Evolutionary conservation across 2,113 vertebrate species (phyloP), one percentile per base, ranked within the genome.

Genomic region (Haplochromis burtoni): DNA sequence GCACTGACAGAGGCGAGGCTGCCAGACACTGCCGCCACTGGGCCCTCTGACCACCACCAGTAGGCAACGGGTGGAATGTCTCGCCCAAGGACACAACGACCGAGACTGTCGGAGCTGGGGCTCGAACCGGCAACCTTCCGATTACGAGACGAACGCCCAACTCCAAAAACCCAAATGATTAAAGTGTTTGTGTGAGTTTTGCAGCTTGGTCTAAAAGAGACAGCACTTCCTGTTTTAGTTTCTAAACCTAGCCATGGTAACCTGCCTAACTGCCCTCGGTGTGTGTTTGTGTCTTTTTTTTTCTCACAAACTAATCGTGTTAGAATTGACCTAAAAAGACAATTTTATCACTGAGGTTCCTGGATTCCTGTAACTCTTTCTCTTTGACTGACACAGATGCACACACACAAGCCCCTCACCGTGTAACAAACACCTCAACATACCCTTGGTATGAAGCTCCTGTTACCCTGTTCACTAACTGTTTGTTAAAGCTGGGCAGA

Each of bases 121-220:
- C 51, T 54, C 0, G 0, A 54, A 54, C 51, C n/a, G 0, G n/a
- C 51, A 53, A 53, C 51, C 51, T 53, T 53, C n/a, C 10, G n/a
- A 54, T 54, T 54, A 54, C 51, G 4, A 7, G n/a, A 54, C n/a
- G 2, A 54, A 21, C 10, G 2, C n/a, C 21, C 51, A 54, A 21
- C 51, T 54, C 51, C 51, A 12, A 21, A 19, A 6, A 6, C 1
- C 14, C 61, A 80, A 24, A 57, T 5, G 5, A 51, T 21, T 10
- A 26, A 81, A 51, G 4, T 33, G 40, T 6, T 5, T 21, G 5
- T 49, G 17, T 45, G 42, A 38, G 14, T 11, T 88, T 85, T 90
- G 83, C 92, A 91, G 89, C 85, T 94, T 89, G 78, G 66, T 87
- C 89, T 83, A 26, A 91, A 86, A 86, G 90, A 87, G 86, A 89